A percentile compares a stretch with the other conserved stretches of the same genome.
Evolutionary conservation across 2,888 invertebrate genomes (phyloP).

Genomic region (Drosophila flavopinicola): DNA sequence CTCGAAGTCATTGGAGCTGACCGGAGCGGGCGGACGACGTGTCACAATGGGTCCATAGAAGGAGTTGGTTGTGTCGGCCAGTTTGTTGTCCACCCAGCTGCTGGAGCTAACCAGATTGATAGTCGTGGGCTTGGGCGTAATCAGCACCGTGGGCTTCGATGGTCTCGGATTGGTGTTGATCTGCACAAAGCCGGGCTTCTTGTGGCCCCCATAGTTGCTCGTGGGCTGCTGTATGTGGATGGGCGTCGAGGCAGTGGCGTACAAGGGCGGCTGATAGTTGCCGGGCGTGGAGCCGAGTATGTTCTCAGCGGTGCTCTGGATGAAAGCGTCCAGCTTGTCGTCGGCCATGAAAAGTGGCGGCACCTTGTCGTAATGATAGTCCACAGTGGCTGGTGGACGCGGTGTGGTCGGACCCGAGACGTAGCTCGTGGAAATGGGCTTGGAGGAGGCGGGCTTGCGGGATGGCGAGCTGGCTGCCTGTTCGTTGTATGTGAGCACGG

Average conservation of each 20-base stretch:
- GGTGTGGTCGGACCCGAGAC: conserved; percentile 85
- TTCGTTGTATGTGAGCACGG: conserved; percentile 50
- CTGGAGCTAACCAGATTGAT: conserved; percentile 74
- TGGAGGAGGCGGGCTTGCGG: conserved; percentile 65
- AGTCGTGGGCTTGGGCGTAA: conserved; percentile 88
- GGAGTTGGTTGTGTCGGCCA: conserved; percentile 82
- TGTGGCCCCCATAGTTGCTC: conserved; percentile 47
- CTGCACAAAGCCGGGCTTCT: conserved; percentile 82
- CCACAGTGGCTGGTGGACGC: conserved; percentile 84
- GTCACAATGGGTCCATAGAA: conserved; percentile 80
- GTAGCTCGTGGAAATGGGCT: conserved; percentile 85
- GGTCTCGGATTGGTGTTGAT: conserved; percentile 85
- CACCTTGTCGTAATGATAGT: conserved; percentile 74
- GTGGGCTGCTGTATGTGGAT: conserved; percentile 81
- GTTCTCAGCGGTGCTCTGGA: conserved; percentile 77
- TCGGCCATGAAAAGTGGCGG: conserved; percentile 76
- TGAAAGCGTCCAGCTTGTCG: conserved; percentile 81
- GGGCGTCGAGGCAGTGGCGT: conserved; percentile 78
- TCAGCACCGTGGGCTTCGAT: conserved; percentile 85
- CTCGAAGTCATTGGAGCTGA: conserved; percentile 83
- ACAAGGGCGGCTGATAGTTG: conserved; percentile 66
- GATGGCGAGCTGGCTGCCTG: conserved; percentile 58
- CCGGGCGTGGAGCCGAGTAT: conserved; percentile 61
- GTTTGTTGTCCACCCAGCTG: conserved; percentile 53
- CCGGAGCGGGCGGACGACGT: conserved; percentile 70